Base-by-base conservation (phyloP, 2,797 vertebrate species). In the Cirrhinus molitorella region DNA sequence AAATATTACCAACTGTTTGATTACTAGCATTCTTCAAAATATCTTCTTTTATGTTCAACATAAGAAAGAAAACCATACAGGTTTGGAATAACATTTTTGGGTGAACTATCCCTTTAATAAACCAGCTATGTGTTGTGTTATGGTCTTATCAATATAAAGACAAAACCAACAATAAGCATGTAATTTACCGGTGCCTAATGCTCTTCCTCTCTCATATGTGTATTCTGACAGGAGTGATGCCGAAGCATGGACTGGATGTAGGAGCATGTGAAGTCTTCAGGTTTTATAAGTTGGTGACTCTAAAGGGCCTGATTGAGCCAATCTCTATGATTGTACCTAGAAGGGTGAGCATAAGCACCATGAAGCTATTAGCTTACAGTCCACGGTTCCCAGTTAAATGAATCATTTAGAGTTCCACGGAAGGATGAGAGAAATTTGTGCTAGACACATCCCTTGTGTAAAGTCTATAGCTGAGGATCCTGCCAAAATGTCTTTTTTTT, bases 241-340 rank as follows among this genome's bases (percentile, higher is more conserved):
- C 98, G 0, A 99, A 99, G 79, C 96, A 98, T 0, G 98, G 98
- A 49, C 90, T 99, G 94, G 97, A 99, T 0, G 98, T 99, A 71
- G 95, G 95, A 0, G 95, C 97, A 3, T 99, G 98, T 0, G 98
- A 99, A 89, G 97, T 99, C 55, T 99, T 95, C 89, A 96, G 98
- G 10, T 99, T 99, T 95, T 99, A 99, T 95, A 99, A 99, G 91
- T 94, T 99, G 25, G 91, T 99, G 90, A 99, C 97, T 1, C 94
- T 99, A 79, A 99, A 99, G 93, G 97, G 97, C 59, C 91, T 98
- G 79, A 97, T 99, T 0, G 98, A 99, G 87, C 98, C 98, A 12
- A 96, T 99, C 92, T 99, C 98, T 3, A 99, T 99, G 98, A 99
- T 99, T 0, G 98, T 99, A 81, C 98, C 98, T 0, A 94, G 98